These are phyloP conservation scores for Tragelaphus buxtoni DNA, from an alignment of 2,113 vertebrate species.

Conservation along the genomic window DNA sequence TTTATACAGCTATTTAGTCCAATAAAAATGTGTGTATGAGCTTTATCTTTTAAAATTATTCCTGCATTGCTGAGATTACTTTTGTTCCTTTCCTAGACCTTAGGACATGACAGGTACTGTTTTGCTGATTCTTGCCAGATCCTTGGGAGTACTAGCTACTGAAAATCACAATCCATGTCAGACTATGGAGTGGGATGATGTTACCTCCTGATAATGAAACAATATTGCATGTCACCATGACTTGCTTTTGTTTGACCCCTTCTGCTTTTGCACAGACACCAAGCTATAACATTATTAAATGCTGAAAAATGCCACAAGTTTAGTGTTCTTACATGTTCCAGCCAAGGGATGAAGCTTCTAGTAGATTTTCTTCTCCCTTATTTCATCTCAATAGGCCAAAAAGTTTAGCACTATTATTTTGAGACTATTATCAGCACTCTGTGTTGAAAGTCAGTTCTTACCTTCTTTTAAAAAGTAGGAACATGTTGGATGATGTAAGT, in stretches of 20 bases:
- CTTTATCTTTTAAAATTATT: background rate
- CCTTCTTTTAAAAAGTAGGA: background rate
- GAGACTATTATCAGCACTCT: background rate
- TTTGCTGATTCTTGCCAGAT: slow-evolving; percentile 5
- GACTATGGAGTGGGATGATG: background rate
- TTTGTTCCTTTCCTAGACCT: background rate
- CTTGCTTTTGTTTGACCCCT: background rate
- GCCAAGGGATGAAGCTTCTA: background rate
- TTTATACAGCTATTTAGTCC: background rate
- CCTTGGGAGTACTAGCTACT: slow-evolving; percentile 28
- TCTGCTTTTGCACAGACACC: slow-evolving; percentile 27
- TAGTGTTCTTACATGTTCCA: background rate
- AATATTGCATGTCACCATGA: background rate
- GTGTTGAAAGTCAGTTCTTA: background rate
- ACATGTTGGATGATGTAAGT: background rate
- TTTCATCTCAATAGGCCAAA: background rate
- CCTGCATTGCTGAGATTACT: slow-evolving; percentile 29
- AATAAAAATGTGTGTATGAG: background rate
- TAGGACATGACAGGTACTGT: slow-evolving; percentile 16
- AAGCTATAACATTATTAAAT: slow-evolving; percentile 32
- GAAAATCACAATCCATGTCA: slow-evolving; percentile 53
- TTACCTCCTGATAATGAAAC: slow-evolving; percentile 10
- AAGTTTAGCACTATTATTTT: background rate
- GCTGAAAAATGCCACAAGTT: background rate
- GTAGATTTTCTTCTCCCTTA: background rate